phyloP scores from a whole-genome alignment of 2,113 vertebrate species.

The Lasiurus borealis region DNA sequence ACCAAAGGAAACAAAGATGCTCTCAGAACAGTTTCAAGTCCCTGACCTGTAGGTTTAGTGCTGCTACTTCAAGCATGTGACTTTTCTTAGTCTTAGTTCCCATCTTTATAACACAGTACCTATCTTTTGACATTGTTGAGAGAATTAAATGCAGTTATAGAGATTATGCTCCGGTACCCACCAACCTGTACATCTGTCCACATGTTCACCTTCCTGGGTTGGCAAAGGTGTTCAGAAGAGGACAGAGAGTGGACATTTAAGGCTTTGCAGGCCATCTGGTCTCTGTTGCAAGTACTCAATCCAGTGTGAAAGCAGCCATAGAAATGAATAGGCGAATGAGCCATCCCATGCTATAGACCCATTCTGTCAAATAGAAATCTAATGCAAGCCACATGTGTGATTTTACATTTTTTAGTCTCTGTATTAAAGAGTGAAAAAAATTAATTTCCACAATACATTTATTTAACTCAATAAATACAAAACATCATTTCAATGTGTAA shows the following conservation, averaged over 20 bases:
- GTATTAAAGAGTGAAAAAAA: neutral
- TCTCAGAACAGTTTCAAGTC: neutral
- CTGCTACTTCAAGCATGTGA: neutral
- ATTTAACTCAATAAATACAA: neutral
- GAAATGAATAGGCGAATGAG: neutral
- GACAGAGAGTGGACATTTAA: neutral
- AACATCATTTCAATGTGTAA: neutral
- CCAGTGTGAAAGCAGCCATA: neutral
- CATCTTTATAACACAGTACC: neutral
- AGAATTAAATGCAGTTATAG: neutral
- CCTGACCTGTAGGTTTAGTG: neutral
- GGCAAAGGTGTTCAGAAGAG: neutral
- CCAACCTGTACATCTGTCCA: neutral
- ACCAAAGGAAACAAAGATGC: neutral
- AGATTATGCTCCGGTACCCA: neutral
- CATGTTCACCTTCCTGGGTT: neutral
- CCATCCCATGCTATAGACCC: neutral
- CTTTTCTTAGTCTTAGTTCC: neutral
- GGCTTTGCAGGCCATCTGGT: neutral
- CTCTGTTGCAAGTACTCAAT: neutral
- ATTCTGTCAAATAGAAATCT: neutral
- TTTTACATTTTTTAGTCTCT: neutral
- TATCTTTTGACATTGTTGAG: neutral
- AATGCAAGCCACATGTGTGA: neutral
- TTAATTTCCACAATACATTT: neutral